Percentiles rank a stretch among this genome's conserved stretches.
Evolutionary conservation across 1,140 invertebrate species (phyloP).

Genomic region (Euwallacea fornicatus): DNA sequence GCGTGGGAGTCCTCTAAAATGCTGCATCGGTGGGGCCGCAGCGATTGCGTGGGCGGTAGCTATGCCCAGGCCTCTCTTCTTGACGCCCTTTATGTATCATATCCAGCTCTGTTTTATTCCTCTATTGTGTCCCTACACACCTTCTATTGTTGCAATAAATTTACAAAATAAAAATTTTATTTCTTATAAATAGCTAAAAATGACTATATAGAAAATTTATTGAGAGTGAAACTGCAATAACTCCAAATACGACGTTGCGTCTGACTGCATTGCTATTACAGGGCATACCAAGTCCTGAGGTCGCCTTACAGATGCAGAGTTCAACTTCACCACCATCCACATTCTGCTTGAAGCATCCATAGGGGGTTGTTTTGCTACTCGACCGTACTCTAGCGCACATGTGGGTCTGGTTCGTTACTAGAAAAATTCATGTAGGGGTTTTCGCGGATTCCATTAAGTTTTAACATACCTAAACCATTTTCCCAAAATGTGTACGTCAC

Average conservation of each 20-base stretch:
- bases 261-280: conserved; percentile 15
- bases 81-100: too few species aligned
- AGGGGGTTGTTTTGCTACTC: conserved; percentile 51
- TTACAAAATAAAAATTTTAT: too few species aligned
- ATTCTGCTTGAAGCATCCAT: conserved; percentile 53
- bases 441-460: neutral
- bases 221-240: too few species aligned
- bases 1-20: conserved; percentile 17
- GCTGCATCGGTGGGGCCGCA: conserved; percentile 22
- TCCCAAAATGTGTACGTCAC: conserved; percentile 57
- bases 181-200: too few species aligned
- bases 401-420: conserved; percentile 58
- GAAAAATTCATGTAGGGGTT: conserved; percentile 38
- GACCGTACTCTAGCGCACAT: conserved; percentile 58
- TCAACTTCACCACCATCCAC: conserved; percentile 40
- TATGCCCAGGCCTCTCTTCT: conserved; percentile 19
- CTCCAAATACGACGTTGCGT: too few species aligned
- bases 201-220: too few species aligned
- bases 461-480: conserved; percentile 54
- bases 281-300: neutral
- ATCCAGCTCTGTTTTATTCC: too few species aligned
- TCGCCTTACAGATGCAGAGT: conserved; percentile 43
- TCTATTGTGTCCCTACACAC: too few species aligned
- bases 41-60: conserved; percentile 27
- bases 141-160: too few species aligned